Conservation (phyloP, 2,888 invertebrate genomes). For the Lasioglossum figueresi region DNA sequence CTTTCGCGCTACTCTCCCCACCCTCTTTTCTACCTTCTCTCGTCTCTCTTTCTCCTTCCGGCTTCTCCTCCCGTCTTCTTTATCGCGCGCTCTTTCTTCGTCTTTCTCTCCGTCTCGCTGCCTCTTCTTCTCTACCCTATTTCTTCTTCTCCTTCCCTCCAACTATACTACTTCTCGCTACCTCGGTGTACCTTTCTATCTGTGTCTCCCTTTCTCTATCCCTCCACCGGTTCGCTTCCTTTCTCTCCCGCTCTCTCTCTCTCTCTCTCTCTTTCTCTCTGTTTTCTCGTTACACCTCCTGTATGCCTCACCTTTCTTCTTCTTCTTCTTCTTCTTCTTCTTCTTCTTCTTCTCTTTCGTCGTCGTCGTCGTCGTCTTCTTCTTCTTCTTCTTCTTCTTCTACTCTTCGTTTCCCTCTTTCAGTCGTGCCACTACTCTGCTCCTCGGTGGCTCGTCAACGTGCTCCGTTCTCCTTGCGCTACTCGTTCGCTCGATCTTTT, state of each 20-base stretch:
- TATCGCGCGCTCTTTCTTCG: conserved; percentile 13
- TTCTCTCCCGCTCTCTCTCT: not conserved
- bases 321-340: not conserved
- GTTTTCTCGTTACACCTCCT: not conserved
- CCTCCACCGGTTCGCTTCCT: not conserved
- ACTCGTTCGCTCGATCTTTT: conserved; percentile 9
- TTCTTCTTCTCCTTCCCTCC: not conserved
- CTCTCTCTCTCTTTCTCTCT: not conserved
- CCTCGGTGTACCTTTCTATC: conserved; percentile 2
- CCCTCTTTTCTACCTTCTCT: conserved; percentile 21
- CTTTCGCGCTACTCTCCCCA: conserved; percentile 36
- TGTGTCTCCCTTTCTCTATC: not conserved
- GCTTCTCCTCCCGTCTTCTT: not conserved
- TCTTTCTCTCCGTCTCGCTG: not conserved
- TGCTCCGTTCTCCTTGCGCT: conserved; percentile 3
- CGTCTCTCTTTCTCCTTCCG: conserved; percentile 27
- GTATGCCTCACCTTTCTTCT: conserved; percentile 12
- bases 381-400: not conserved
- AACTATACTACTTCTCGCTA: not conserved
- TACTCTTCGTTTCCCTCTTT: not conserved
- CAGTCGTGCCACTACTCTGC: not conserved
- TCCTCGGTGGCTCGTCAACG: conserved; percentile 14
- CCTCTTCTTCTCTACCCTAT: not conserved
- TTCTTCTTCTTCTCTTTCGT: not conserved
- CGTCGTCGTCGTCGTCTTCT: too few species aligned